Percentiles rank a stretch among this genome's conserved stretches.
Evolutionary conservation across 2,888 invertebrate genomes (phyloP).

Genomic region (Athalia rosae): DNA sequence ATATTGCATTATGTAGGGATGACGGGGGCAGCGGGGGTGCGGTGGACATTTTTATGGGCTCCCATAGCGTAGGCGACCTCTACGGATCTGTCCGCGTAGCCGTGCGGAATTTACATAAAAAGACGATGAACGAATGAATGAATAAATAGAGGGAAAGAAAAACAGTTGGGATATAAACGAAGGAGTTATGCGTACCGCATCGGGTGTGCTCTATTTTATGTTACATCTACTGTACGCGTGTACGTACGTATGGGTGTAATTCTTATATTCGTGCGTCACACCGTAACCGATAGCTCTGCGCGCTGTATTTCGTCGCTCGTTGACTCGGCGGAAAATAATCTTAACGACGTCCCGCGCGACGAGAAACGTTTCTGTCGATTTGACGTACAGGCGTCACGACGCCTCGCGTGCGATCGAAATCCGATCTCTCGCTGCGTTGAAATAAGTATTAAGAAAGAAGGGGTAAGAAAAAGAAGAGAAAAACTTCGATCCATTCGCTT

Average conservation of each 20-base stretch:
- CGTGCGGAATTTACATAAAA: conserved; percentile 1
- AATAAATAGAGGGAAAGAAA: neutral
- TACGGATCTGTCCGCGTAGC: neutral
- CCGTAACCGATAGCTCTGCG: conserved; percentile 17
- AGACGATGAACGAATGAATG: neutral
- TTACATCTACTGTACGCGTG: too few relatives aligned
- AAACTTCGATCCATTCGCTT: too few relatives aligned
- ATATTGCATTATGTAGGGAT: conserved; percentile 7
- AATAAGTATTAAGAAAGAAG: too few relatives aligned
- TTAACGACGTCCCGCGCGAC: too few relatives aligned
- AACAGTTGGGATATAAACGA: neutral
- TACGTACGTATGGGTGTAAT: neutral
- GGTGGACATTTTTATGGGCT: conserved; percentile 5
- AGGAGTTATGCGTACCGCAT: neutral
- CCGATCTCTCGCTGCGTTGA: too few relatives aligned
- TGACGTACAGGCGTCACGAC: too few relatives aligned
- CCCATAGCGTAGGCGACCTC: neutral
- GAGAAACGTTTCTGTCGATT: too few relatives aligned
- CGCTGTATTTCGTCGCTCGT: neutral
- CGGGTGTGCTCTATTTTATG: neutral
- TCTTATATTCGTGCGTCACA: neutral
- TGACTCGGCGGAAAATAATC: neutral
- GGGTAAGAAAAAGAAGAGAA: too few relatives aligned
- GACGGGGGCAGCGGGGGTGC: neutral
- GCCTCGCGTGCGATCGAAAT: too few relatives aligned